A percentile compares a stretch with the other conserved stretches of the same genome.
Conservation (phyloP, 2,797 vertebrate species). For the Hippoglossus hippoglossus region DNA sequence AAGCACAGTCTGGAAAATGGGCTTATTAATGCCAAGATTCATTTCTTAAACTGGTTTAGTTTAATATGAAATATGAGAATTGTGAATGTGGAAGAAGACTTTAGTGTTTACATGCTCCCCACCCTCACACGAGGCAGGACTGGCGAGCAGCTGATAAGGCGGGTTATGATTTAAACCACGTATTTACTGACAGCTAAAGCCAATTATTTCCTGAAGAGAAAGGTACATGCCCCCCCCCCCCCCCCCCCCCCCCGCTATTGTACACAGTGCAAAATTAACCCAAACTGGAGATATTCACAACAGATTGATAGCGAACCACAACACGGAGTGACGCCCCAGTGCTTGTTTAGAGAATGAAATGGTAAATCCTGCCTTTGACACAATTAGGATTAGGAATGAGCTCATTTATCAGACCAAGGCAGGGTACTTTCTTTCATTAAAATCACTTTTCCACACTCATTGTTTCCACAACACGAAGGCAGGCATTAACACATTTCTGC, state of each 20-base stretch:
- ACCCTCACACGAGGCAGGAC: constrained; percentile 38
- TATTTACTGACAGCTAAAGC: constrained; percentile 61
- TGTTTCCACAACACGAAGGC: constrained; percentile 62
- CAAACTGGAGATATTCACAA: constrained; percentile 49
- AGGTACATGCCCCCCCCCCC: constrained; percentile 38
- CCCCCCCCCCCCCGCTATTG: constrained; percentile 38
- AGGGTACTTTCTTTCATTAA: constrained; percentile 67
- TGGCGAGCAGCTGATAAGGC: constrained; percentile 67
- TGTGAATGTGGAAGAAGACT: constrained; percentile 22
- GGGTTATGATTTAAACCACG: constrained; percentile 62
- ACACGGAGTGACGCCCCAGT: constrained; percentile 37
- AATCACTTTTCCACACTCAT: constrained; percentile 70
- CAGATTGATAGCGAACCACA: constrained; percentile 66
- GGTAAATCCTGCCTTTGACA: constrained; percentile 78
- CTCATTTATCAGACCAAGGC: constrained; percentile 75
- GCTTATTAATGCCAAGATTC: constrained; percentile 24
- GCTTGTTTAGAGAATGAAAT: constrained; percentile 75
- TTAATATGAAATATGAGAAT: constrained; percentile 25
- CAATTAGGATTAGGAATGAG: constrained; percentile 81
- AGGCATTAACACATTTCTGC: constrained; percentile 59
- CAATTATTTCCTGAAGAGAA: constrained; percentile 65
- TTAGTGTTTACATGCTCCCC: constrained; percentile 1
- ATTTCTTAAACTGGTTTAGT: constrained; percentile 23
- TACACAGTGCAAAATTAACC: constrained; percentile 58
- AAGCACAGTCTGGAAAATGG: constrained; percentile 27